Conservation (phyloP, 2,888 invertebrate genomes). For the Nephrotoma flavescens region DNA sequence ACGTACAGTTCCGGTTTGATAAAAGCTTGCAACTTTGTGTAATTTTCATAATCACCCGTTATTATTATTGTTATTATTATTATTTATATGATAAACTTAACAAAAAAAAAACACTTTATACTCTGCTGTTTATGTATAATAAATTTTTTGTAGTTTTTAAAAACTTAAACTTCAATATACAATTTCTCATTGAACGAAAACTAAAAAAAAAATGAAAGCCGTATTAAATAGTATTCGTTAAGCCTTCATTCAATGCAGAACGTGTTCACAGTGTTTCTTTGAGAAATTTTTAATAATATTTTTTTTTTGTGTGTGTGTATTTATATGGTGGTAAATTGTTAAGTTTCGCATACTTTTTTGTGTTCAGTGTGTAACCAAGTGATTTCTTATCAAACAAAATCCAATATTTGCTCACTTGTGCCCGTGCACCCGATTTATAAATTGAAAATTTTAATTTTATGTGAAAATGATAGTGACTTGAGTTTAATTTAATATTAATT, state of each 20-base stretch:
- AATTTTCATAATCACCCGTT: neutral
- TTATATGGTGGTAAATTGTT: neutral
- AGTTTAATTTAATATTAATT: neutral
- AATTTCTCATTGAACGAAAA: neutral
- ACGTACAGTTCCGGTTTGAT: neutral
- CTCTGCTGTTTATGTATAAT: neutral
- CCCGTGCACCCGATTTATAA: too few relatives aligned
- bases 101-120: neutral
- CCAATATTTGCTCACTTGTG: neutral
- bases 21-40: neutral
- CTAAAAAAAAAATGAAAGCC: neutral
- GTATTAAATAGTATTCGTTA: neutral
- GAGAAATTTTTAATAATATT: neutral
- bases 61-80: neutral
- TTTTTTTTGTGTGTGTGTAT: neutral
- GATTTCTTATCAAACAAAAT: neutral
- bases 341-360: neutral
- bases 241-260: neutral
- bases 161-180: neutral
- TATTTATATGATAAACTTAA: neutral
- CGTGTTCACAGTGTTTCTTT: neutral
- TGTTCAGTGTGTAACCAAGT: neutral
- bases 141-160: neutral
- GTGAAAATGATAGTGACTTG: neutral
- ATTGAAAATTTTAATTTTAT: neutral